Conservation (phyloP, 2,113 vertebrate genomes). For the Neofelis nebulosa region DNA sequence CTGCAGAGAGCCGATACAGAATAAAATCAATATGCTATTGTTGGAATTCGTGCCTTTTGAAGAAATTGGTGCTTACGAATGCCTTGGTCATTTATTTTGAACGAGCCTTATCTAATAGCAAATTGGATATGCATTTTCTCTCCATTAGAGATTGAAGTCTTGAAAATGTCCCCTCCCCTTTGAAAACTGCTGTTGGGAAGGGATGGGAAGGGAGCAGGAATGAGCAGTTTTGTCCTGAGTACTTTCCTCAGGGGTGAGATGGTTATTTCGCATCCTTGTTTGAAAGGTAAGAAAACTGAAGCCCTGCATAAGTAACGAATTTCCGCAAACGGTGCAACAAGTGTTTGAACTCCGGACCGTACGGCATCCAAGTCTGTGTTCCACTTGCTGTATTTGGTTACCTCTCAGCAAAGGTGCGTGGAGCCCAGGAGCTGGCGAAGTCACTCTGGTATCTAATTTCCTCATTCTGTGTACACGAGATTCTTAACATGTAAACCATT, state of each 20-base stretch:
- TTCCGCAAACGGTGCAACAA: not conserved
- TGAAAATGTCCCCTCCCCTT: not conserved
- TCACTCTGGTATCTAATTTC: not conserved
- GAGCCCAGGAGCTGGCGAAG: not conserved
- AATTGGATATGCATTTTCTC: constrained; percentile 78
- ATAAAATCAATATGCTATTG: constrained; percentile 75
- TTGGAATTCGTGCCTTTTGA: constrained; percentile 71
- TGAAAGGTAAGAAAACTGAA: constrained; percentile 11
- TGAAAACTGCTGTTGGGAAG: constrained; percentile 28
- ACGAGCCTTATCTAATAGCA: constrained; percentile 74
- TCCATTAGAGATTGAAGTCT: constrained; percentile 65
- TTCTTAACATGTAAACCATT: not conserved
- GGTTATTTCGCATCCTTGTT: not conserved
- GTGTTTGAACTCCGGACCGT: not conserved
- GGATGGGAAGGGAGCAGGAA: not conserved
- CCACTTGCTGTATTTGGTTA: not conserved
- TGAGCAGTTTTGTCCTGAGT: not conserved
- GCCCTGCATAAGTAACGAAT: not conserved
- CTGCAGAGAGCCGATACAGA: constrained; percentile 72
- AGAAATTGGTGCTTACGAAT: constrained; percentile 68
- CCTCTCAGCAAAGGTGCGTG: not conserved
- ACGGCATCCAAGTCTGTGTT: not conserved
- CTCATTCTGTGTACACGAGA: constrained; percentile 1
- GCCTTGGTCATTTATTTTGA: constrained; percentile 67
- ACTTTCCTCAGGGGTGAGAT: not conserved